Evolutionary conservation across 2,797 vertebrate genomes (phyloP).

Genomic region (Cossypha niveicapilla): DNA sequence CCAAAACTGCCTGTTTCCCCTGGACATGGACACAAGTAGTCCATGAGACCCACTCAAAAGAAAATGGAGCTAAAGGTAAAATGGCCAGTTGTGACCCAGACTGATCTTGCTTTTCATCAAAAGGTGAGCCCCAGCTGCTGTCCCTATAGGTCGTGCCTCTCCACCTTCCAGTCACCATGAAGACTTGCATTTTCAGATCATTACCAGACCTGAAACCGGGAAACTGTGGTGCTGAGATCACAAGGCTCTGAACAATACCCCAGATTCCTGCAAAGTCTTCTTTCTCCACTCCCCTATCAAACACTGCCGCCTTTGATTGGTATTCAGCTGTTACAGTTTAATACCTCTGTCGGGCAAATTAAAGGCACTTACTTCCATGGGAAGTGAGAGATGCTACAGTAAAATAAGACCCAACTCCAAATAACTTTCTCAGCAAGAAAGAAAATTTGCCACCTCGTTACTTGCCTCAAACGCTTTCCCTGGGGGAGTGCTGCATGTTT

Average conservation of each 20-base stretch:
- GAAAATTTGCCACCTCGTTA: not conserved
- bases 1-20: not conserved
- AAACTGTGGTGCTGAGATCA: not conserved
- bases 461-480: slow-evolving; percentile 9
- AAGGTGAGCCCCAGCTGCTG: not conserved
- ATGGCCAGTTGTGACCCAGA: not conserved
- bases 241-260: not conserved
- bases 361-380: not conserved
- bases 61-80: not conserved
- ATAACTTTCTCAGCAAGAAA: not conserved
- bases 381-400: not conserved
- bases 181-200: not conserved
- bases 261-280: not conserved
- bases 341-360: not conserved
- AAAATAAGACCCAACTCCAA: not conserved
- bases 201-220: not conserved
- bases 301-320: not conserved
- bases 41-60: not conserved
- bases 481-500: fast-evolving
- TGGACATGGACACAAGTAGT: not conserved
- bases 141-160: not conserved
- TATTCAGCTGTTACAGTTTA: not conserved
- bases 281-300: not conserved
- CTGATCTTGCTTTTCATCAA: fast-evolving
- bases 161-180: not conserved